Percentiles rank a stretch among this genome's conserved stretches.
Conservation (phyloP, 2,888 invertebrate genomes). For the Galeopsomyia nigrocyanea region DNA sequence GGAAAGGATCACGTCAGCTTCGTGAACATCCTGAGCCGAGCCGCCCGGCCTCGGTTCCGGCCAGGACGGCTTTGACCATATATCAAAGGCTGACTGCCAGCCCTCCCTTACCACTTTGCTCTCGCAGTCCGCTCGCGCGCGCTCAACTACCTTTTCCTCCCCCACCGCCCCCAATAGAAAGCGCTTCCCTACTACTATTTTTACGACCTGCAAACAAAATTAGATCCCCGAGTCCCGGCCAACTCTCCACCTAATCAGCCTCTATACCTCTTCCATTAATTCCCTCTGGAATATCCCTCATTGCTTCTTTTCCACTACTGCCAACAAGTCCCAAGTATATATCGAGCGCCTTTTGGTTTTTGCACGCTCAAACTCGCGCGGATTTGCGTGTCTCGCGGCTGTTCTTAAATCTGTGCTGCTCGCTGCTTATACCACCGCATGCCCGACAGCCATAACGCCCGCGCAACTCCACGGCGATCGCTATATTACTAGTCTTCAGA, state of each 20-base stretch:
- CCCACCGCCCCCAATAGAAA: not conserved
- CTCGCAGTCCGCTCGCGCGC: too few relatives aligned
- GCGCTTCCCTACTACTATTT: conserved; percentile 28
- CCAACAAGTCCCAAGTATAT: too few relatives aligned
- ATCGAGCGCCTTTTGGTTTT: too few relatives aligned
- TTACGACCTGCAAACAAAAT: conserved; percentile 35
- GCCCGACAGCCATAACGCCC: not conserved
- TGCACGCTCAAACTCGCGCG: not conserved
- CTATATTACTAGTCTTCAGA: conserved; percentile 1
- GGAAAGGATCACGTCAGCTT: conserved; percentile 52
- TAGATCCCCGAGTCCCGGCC: conserved; percentile 18
- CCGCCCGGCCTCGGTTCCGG: too few relatives aligned
- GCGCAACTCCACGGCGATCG: not conserved
- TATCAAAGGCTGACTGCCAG: conserved; percentile 42
- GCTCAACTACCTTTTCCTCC: too few relatives aligned
- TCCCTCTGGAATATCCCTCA: not conserved
- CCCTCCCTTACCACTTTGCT: too few relatives aligned
- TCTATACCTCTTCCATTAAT: not conserved
- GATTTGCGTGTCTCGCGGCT: not conserved
- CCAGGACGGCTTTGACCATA: conserved; percentile 34
- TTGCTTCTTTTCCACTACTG: too few relatives aligned
- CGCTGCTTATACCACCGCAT: conserved; percentile 3
- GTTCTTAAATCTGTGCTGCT: conserved; percentile 11
- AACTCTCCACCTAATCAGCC: too few relatives aligned
- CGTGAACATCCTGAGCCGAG: conserved; percentile 28